phyloP scores from a whole-genome alignment of 2,888 invertebrate genomes.

The Tetheella fluctuosa region DNA sequence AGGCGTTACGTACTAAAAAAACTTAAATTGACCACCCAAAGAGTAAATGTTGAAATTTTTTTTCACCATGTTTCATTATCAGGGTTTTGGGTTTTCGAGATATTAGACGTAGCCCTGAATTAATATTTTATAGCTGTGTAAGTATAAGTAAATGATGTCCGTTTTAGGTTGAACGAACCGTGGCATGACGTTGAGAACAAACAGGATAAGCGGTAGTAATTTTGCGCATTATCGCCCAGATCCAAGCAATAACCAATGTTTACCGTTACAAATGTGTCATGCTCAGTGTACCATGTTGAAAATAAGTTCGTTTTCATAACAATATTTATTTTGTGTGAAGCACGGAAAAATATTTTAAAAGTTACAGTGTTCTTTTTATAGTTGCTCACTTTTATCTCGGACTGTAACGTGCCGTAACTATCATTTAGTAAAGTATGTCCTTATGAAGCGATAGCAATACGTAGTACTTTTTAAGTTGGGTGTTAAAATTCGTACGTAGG shows the following conservation, averaged over 20 bases:
- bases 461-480: too few species aligned
- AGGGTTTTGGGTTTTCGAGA: background rate
- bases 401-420: too few species aligned
- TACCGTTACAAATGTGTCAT: slow-evolving; percentile 44
- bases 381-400: too few species aligned
- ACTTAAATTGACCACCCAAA: too few species aligned
- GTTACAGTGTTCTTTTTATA: background rate
- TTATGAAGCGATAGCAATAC: too few species aligned
- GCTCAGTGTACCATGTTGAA: slow-evolving; percentile 16
- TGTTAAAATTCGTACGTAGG: too few species aligned
- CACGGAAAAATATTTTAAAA: too few species aligned
- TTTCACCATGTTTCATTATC: too few species aligned
- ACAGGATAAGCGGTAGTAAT: slow-evolving; percentile 37
- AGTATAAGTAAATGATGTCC: background rate
- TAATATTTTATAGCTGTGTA: background rate
- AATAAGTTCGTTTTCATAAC: background rate
- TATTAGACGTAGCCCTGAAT: slow-evolving; percentile 1
- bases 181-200: slow-evolving; percentile 18
- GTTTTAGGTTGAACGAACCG: slow-evolving; percentile 5
- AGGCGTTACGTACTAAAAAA: too few species aligned
- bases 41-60: too few species aligned
- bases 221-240: slow-evolving; percentile 41
- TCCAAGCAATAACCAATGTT: slow-evolving; percentile 39
- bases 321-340: background rate
- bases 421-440: too few species aligned